Evolutionary conservation across 2,797 vertebrate species (phyloP).

Genomic region (Dendrocincla fuliginosa): DNA sequence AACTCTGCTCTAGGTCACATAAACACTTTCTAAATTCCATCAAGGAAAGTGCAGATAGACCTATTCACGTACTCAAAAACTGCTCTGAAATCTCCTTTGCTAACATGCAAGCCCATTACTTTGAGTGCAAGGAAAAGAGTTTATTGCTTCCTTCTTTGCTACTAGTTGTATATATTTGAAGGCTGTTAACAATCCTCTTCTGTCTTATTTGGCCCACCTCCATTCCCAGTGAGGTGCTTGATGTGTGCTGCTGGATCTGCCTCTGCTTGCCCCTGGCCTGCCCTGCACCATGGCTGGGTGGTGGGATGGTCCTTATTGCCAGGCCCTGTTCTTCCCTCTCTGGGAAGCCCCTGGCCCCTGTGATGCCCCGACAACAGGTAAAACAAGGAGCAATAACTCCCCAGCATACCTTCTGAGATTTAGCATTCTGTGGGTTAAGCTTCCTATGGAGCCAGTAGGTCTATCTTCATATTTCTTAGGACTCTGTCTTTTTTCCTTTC

Average conservation of each 20-base stretch:
- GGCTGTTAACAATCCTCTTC: neutral
- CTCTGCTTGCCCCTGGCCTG: neutral
- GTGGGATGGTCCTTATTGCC: neutral
- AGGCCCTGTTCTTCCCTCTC: neutral
- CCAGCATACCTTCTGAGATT: neutral
- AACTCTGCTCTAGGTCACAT: neutral
- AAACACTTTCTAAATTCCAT: neutral
- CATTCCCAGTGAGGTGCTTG: neutral
- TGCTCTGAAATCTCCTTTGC: neutral
- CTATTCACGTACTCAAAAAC: neutral
- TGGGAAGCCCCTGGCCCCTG: fast-evolving
- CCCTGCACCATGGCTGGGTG: neutral
- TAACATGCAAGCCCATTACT: neutral
- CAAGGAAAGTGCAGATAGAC: neutral
- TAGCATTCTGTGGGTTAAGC: neutral
- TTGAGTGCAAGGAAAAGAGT: neutral
- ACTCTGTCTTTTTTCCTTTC: neutral
- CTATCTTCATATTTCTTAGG: neutral
- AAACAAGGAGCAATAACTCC: neutral
- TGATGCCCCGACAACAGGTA: fast-evolving
- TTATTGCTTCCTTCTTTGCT: neutral
- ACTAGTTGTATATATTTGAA: neutral
- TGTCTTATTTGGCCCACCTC: neutral
- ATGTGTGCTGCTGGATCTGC: neutral
- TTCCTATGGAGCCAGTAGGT: neutral